phyloP scores from a whole-genome alignment of 2,888 invertebrate genomes.

The Kryphioiulus occultus region DNA sequence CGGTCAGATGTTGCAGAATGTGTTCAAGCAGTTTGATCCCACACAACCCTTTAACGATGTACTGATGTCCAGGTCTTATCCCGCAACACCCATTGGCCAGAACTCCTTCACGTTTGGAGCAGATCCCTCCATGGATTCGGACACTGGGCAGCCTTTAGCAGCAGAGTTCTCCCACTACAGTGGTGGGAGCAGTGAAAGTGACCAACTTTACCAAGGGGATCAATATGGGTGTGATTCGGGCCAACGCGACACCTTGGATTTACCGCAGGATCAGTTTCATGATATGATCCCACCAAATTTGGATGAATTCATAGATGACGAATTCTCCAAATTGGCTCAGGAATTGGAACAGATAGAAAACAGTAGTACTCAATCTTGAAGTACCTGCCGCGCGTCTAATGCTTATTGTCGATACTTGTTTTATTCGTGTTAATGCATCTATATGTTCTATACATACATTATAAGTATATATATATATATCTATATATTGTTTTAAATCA shows the following conservation, averaged over 20 bases:
- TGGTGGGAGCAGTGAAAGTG: not conserved
- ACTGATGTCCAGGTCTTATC: no score
- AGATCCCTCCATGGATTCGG: not conserved
- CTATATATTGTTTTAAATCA: no score
- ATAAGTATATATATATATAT: no score
- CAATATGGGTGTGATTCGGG: not conserved
- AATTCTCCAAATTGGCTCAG: slow-evolving; percentile 15
- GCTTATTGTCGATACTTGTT: not conserved
- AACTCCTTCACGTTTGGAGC: not conserved
- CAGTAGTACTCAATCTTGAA: slow-evolving; percentile 45
- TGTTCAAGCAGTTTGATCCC: slow-evolving; percentile 43
- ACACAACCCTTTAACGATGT: no score
- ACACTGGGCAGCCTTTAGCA: not conserved
- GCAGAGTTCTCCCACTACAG: not conserved
- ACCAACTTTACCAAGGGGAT: slow-evolving; percentile 39
- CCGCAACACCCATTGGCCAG: no score
- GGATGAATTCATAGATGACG: not conserved
- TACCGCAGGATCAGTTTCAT: no score
- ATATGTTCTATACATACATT: not conserved
- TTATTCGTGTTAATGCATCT: not conserved
- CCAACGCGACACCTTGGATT: not conserved
- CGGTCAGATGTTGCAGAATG: slow-evolving; percentile 66
- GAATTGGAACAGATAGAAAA: slow-evolving; percentile 45
- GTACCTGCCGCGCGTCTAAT: slow-evolving; percentile 44
- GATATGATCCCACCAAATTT: no score